phyloP scores from a whole-genome alignment of 1,140 invertebrate genomes.

The Drosophila pseudoobscura region DNA sequence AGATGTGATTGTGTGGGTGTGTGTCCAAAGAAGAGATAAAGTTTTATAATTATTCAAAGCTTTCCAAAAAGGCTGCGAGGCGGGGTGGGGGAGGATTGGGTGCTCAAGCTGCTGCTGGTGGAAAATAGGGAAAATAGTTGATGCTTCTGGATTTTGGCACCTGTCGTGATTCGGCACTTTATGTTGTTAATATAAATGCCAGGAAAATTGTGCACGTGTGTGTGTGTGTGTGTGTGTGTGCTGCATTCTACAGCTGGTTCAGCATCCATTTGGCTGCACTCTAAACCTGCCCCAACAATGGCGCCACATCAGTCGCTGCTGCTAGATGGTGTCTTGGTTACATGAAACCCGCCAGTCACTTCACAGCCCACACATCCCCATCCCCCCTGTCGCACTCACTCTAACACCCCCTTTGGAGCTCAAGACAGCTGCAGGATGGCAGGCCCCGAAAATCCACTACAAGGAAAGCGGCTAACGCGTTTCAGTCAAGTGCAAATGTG shows the following conservation, averaged over 20 bases:
- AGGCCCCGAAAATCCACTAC: conserved; percentile 46
- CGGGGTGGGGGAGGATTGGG: background rate
- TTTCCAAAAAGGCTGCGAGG: conserved; percentile 19
- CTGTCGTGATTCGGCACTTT: conserved; percentile 64
- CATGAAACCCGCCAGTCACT: conserved; percentile 53
- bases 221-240: conserved; percentile 6
- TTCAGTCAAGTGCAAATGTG: conserved; percentile 53
- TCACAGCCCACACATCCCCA: conserved; percentile 17
- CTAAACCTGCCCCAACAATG: conserved; percentile 58
- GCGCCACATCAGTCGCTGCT: conserved; percentile 14
- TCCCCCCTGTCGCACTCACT: background rate
- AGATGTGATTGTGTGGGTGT: conserved; percentile 9
- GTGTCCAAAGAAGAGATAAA: conserved; percentile 52
- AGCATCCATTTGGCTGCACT: conserved; percentile 65
- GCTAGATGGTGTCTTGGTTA: conserved; percentile 31
- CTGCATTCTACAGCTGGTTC: conserved; percentile 31
- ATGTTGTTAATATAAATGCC: conserved; percentile 62
- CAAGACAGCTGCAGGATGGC: conserved; percentile 12
- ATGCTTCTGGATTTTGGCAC: conserved; percentile 33
- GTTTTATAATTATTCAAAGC: conserved; percentile 65
- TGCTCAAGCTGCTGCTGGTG: conserved; percentile 29
- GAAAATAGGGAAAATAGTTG: conserved; percentile 23
- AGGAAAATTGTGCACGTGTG: conserved; percentile 10
- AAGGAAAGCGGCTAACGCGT: conserved; percentile 30
- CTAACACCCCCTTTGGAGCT: background rate